Evolutionary conservation across 2,888 invertebrate genomes (phyloP).

Genomic region (Agelastica alni): DNA sequence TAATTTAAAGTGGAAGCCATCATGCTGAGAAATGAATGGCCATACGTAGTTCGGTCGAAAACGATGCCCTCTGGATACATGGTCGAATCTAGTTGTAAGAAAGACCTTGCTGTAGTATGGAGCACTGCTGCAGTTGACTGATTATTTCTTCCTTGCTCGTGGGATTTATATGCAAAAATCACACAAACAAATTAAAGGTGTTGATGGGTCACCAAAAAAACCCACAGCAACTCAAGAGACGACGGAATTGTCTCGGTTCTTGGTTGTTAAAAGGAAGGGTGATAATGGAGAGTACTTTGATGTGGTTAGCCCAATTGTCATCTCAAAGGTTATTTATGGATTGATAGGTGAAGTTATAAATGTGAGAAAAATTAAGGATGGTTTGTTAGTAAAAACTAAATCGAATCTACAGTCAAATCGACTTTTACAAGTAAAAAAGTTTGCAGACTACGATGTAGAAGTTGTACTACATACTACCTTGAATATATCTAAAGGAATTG

Average conservation of each 20-base stretch:
- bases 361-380: too few relatives aligned
- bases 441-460: background rate
- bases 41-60: background rate
- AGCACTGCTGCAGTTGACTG: background rate
- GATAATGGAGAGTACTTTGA: background rate
- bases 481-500: background rate
- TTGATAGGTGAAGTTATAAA: background rate
- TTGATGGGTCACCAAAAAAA: too few relatives aligned
- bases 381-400: too few relatives aligned
- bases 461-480: background rate
- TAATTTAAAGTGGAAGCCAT: background rate
- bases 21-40: background rate
- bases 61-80: background rate
- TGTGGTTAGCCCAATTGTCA: background rate
- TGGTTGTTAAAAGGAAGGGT: background rate
- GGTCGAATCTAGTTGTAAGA: background rate
- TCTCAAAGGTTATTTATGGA: background rate
- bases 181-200: background rate
- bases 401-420: too few relatives aligned
- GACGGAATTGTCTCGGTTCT: too few relatives aligned
- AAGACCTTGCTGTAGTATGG: background rate
- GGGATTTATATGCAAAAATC: background rate
- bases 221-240: too few relatives aligned
- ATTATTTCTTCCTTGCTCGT: background rate
- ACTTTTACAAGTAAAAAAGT: background rate